Base-by-base conservation (phyloP, 2,888 invertebrate genomes). In the Rhogogaster chlorosoma region DNA sequence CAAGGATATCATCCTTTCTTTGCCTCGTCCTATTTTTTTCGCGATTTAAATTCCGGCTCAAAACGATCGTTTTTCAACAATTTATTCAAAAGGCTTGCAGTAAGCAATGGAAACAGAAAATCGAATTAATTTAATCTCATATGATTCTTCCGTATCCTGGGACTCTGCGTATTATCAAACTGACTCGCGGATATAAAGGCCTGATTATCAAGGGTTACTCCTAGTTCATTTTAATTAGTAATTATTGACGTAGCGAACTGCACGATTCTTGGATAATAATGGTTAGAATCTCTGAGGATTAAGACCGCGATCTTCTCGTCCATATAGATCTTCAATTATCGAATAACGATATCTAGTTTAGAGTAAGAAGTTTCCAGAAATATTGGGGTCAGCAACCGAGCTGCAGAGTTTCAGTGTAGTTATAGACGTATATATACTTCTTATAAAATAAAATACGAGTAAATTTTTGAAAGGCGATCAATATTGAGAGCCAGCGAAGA, bases 381-480 rank as follows among this genome's bases (percentile, higher is more conserved):
- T 73, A 73, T 42, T 42, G 73, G n/a, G 73, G 73, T 73, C 22
- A 42, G 38, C 38, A 42, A 73, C 9, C 38, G n/a, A 73, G 73
- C 42, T 26, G 26, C 38, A 42, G 73, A 73, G 22, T 73, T 6
- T 32, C 6, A 18, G 67, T 67, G 29, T 12, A 73, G 22, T 73
- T 61, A 10, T 22, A 61, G 6, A 61, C 7, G 10, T 10, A 22
- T 9, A 57, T 57, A 61, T 22, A 61, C 10, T 7, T 53, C 53
- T 6, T 10, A 15, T 22, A 75, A n/a, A n/a, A 29, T 10, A 49
- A 77, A 49, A 29, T 26, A 12, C 15, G 77, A 29, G 49, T 15
- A 77, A 29, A 77, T 77, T 77, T 77, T 77, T 53, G 22, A 77
- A 77, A 45, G 49, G n/a, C 77, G 49, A 77, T 77, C 77, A 49